Evolutionary conservation across 2,797 vertebrate genomes (phyloP).

Genomic region (Selene dorsalis): DNA sequence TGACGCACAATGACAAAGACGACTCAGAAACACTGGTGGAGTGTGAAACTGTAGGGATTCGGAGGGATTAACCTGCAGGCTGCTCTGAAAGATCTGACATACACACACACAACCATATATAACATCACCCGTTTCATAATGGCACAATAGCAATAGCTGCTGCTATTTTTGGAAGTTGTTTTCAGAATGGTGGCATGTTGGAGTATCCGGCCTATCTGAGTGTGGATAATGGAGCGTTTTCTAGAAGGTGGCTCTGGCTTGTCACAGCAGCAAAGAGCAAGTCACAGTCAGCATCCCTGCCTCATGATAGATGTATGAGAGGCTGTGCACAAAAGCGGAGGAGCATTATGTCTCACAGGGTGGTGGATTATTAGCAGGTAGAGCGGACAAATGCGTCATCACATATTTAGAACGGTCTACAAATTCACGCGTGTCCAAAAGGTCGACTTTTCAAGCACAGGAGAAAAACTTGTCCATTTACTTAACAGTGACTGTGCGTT

Average conservation of each 20-base stretch:
- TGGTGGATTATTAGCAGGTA: slow-evolving; percentile 45
- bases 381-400: slow-evolving; percentile 43
- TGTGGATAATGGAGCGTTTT: slow-evolving; percentile 66
- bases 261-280: slow-evolving; percentile 58
- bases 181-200: slow-evolving; percentile 46
- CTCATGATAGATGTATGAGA: slow-evolving; percentile 61
- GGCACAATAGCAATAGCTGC: slow-evolving; percentile 57
- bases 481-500: background rate
- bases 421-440: slow-evolving; percentile 36
- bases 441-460: slow-evolving; percentile 30
- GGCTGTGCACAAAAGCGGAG: slow-evolving; percentile 41
- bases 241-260: slow-evolving; percentile 51
- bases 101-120: slow-evolving; percentile 27
- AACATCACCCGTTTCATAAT: slow-evolving; percentile 63
- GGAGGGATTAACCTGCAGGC: slow-evolving; percentile 62
- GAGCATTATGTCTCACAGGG: slow-evolving; percentile 43
- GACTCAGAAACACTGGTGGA: slow-evolving; percentile 20
- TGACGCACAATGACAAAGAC: slow-evolving; percentile 28
- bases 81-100: slow-evolving; percentile 49
- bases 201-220: slow-evolving; percentile 64
- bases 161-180: slow-evolving; percentile 74
- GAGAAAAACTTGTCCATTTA: slow-evolving; percentile 14
- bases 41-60: slow-evolving; percentile 29
- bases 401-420: slow-evolving; percentile 34
- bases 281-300: slow-evolving; percentile 74